A percentile compares a stretch with the other conserved stretches of the same genome.
These are phyloP conservation scores for Scortum barcoo DNA, from an alignment of 2,113 vertebrate species.

Conservation along the genomic window DNA sequence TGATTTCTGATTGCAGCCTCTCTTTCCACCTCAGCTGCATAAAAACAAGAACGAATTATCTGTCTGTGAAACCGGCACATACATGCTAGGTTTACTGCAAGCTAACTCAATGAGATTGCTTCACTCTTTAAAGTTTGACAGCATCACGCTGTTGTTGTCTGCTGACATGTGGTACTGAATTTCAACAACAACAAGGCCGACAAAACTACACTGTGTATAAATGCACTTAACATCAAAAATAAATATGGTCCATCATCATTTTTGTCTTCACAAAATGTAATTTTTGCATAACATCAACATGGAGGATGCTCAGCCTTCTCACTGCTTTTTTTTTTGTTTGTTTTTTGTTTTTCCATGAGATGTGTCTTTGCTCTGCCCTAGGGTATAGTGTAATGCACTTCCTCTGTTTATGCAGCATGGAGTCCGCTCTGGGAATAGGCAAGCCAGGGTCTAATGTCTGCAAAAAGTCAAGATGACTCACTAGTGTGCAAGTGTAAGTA, in stretches of 20 bases:
- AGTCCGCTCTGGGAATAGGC: slow-evolving; percentile 42
- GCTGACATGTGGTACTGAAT: background rate
- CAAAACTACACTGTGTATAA: background rate
- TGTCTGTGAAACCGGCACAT: background rate
- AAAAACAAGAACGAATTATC: background rate
- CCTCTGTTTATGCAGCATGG: slow-evolving; percentile 62
- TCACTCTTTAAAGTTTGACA: background rate
- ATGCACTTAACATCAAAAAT: slow-evolving; percentile 33
- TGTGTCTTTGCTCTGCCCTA: slow-evolving; percentile 16
- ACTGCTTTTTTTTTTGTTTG: background rate
- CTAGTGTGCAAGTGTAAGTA: slow-evolving; percentile 67
- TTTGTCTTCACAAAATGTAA: slow-evolving; percentile 18
- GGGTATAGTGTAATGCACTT: slow-evolving; percentile 67
- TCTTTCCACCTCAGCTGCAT: background rate
- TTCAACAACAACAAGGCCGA: background rate
- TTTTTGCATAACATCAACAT: slow-evolving; percentile 35
- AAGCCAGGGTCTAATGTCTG: slow-evolving; percentile 62
- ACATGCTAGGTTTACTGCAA: background rate
- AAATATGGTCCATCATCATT: slow-evolving; percentile 15
- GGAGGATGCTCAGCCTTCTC: background rate
- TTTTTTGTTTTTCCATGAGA: no score
- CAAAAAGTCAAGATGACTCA: slow-evolving; percentile 77
- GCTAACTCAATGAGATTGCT: background rate
- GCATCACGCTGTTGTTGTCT: background rate
- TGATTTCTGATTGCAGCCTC: background rate